These are phyloP conservation scores for Lissocephala sabroskyi DNA, from an alignment of 2,888 invertebrate species.

Conservation along the genomic window DNA sequence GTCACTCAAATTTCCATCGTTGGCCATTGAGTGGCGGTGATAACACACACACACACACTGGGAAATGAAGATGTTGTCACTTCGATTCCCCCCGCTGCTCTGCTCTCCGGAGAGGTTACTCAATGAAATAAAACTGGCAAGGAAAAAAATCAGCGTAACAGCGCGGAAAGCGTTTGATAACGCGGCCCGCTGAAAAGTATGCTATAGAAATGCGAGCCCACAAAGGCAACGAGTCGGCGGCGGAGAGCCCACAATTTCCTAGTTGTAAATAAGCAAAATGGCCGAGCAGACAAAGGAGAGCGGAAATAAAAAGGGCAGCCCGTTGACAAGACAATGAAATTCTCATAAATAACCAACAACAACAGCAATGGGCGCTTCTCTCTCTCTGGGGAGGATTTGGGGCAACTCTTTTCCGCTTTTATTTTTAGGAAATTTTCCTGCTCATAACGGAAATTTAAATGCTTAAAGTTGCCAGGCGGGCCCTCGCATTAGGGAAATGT, in stretches of 20 bases:
- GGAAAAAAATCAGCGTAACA: slow-evolving; percentile 51
- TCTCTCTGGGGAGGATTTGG: too few species aligned
- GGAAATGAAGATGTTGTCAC: slow-evolving; percentile 38
- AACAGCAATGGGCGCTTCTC: slow-evolving; percentile 7
- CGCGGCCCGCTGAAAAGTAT: slow-evolving; percentile 42
- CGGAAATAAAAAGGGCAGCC: slow-evolving; percentile 47
- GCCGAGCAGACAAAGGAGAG: too few species aligned
- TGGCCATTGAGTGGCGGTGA: slow-evolving; percentile 41
- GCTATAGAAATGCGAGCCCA: slow-evolving; percentile 34
- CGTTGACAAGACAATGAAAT: slow-evolving; percentile 59
- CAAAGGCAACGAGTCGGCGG: too few species aligned
- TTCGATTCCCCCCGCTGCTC: background rate
- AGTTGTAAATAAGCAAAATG: slow-evolving; percentile 37
- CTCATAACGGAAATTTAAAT: slow-evolving; percentile 58
- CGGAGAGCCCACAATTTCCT: too few species aligned
- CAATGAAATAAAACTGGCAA: background rate
- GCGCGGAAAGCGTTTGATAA: slow-evolving; percentile 63
- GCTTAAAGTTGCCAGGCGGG: slow-evolving; percentile 51
- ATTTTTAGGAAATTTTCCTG: slow-evolving; percentile 6
- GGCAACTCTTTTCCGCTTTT: slow-evolving; percentile 8
- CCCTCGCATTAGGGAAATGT: too few species aligned
- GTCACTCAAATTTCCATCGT: slow-evolving; percentile 56
- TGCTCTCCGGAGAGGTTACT: background rate
- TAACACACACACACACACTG: slow-evolving; percentile 19
- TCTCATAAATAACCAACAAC: slow-evolving; percentile 54